phyloP scores from a whole-genome alignment of 37 sponge, comb jelly and placozoan genomes.

The Halichondria panicea region DNA sequence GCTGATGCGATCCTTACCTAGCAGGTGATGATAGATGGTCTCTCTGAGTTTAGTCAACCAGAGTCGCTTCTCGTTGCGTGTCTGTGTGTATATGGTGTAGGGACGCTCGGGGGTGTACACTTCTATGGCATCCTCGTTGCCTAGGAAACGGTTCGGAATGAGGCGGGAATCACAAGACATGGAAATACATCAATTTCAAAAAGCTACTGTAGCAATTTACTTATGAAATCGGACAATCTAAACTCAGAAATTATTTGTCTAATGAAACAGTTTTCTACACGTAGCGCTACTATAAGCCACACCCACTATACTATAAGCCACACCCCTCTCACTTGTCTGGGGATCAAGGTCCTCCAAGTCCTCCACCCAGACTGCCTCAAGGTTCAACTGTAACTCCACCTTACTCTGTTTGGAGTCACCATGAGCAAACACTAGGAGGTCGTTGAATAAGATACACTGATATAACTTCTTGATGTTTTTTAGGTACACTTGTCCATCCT shows the following conservation, averaged over 20 bases:
- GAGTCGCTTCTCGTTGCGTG: conserved; percentile 82
- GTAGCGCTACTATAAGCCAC: background rate
- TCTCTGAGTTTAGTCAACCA: conserved; percentile 81
- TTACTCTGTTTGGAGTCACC: conserved; percentile 71
- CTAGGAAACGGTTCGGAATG: conserved; percentile 22
- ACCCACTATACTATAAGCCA: background rate
- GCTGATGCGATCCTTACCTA: conserved; percentile 26
- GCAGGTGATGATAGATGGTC: conserved; percentile 64
- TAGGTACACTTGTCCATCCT: conserved; percentile 89
- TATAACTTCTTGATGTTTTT: conserved; percentile 82
- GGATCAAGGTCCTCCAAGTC: conserved; percentile 91
- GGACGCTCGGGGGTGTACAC: conserved; percentile 90
- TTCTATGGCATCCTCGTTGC: conserved; percentile 84
- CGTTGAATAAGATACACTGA: conserved; percentile 91
- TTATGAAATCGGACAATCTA: too few relatives aligned
- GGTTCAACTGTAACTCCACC: conserved; percentile 75
- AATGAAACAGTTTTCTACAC: too few relatives aligned
- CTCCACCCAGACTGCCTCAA: conserved; percentile 91
- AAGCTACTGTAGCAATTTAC: too few relatives aligned
- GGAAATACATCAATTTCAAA: too few relatives aligned
- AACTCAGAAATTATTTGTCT: too few relatives aligned
- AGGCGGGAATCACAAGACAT: too few relatives aligned
- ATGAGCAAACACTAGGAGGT: conserved; percentile 89
- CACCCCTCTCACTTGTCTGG: conserved; percentile 65
- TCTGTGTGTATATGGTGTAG: conserved; percentile 82